phyloP scores from a whole-genome alignment of 2,113 vertebrate genomes.

The Leiothrix lutea region DNA sequence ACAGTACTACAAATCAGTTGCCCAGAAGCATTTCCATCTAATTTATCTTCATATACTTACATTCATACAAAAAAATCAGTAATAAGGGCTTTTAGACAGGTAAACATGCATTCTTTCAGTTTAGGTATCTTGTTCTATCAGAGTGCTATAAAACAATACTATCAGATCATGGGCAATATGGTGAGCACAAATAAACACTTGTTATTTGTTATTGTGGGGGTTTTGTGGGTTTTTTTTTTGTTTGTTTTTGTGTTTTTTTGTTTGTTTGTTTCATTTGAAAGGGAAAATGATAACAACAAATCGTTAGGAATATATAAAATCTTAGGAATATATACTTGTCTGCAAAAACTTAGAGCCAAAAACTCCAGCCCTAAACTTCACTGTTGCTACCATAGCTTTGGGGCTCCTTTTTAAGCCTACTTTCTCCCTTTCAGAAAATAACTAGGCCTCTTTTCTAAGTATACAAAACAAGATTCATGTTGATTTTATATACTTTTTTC shows the following conservation, averaged over 20 bases:
- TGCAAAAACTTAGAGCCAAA: neutral
- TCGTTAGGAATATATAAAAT: neutral
- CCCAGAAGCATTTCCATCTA: neutral
- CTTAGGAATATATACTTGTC: neutral
- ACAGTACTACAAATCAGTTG: neutral
- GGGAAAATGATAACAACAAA: neutral
- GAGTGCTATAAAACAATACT: neutral
- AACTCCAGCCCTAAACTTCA: neutral
- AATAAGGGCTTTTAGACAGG: neutral
- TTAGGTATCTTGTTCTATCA: neutral
- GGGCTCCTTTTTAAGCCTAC: neutral
- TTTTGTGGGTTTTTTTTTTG: neutral
- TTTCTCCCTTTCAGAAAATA: neutral
- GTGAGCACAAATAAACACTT: neutral
- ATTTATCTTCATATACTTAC: neutral
- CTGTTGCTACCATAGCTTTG: neutral
- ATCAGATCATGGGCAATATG: fast-evolving
- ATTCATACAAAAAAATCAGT: neutral
- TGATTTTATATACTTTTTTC: neutral
- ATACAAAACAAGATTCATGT: neutral
- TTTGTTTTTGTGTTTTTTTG: neutral
- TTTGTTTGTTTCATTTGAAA: neutral
- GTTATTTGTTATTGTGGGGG: neutral
- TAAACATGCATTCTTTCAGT: neutral
- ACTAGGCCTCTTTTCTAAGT: neutral